These are phyloP conservation scores for Harmothoe impar DNA, from an alignment of 2,888 invertebrate species.

Conservation along the genomic window DNA sequence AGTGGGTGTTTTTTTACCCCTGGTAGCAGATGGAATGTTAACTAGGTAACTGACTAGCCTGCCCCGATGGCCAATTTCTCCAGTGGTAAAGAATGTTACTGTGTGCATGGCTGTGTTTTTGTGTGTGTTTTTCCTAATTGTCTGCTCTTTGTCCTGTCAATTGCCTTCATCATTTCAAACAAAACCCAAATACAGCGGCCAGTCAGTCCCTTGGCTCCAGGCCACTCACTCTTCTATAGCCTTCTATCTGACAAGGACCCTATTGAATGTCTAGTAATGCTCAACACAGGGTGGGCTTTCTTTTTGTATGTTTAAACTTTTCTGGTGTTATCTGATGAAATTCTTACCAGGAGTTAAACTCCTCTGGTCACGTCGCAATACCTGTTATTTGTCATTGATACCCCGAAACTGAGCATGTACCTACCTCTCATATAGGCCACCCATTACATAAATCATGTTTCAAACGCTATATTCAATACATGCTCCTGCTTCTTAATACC, in stretches of 20 bases:
- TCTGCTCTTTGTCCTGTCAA: conserved; percentile 15
- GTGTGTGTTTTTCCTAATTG: background rate
- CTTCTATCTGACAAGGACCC: background rate
- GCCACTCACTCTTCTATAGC: background rate
- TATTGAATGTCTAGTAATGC: no score
- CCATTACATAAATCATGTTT: no score
- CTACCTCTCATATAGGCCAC: no score
- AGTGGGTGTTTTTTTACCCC: conserved; percentile 13
- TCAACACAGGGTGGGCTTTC: no score
- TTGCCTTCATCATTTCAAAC: conserved; percentile 50
- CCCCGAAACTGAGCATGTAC: no score
- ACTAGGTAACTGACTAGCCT: conserved; percentile 45
- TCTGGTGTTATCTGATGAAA: no score
- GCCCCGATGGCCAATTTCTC: conserved; percentile 48
- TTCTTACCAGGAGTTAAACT: no score
- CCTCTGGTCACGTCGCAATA: no score
- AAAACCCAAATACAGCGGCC: background rate
- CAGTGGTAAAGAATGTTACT: background rate
- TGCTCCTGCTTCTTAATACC: no score
- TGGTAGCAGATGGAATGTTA: conserved; percentile 47
- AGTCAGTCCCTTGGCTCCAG: background rate
- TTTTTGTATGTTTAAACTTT: no score
- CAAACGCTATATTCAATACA: no score
- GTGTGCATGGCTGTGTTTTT: background rate
- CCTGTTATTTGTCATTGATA: no score